Evolutionary conservation across 1,140 invertebrate species (phyloP).

Genomic region (Drosophila baimaii): DNA sequence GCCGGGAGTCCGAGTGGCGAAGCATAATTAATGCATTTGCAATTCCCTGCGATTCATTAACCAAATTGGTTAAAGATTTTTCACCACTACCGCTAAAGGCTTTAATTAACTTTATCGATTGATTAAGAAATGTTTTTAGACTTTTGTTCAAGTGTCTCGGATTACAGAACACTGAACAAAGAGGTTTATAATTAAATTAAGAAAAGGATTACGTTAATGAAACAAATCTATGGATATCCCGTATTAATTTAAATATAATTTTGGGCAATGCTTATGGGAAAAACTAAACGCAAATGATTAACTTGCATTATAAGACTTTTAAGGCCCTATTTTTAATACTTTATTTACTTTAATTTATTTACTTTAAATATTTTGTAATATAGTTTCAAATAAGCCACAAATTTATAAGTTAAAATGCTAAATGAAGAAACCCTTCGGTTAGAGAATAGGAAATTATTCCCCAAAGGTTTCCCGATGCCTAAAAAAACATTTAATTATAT

Average conservation of each 20-base stretch:
- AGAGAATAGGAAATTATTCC: too few relatives aligned
- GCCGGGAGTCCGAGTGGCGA: neutral
- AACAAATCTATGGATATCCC: neutral
- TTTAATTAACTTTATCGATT: constrained; percentile 6
- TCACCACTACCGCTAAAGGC: neutral
- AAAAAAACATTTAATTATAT: neutral
- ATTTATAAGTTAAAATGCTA: neutral
- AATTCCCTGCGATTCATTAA: constrained; percentile 13
- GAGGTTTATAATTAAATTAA: neutral
- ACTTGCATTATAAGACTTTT: neutral
- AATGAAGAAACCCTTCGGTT: neutral
- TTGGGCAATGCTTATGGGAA: neutral
- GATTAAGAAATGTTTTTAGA: neutral
- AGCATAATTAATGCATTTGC: constrained; percentile 18
- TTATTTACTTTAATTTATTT: neutral
- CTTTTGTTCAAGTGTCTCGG: neutral
- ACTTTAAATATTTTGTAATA: neutral
- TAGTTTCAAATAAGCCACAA: neutral
- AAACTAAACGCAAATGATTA: neutral
- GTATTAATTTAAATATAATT: neutral
- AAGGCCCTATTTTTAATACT: too few relatives aligned
- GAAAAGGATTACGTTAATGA: too few relatives aligned
- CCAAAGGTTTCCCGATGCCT: neutral
- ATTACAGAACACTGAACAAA: neutral
- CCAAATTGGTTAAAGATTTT: constrained; percentile 28